Evolutionary conservation across 2,888 invertebrate genomes (phyloP).

Genomic region (Calameuta pallipes): DNA sequence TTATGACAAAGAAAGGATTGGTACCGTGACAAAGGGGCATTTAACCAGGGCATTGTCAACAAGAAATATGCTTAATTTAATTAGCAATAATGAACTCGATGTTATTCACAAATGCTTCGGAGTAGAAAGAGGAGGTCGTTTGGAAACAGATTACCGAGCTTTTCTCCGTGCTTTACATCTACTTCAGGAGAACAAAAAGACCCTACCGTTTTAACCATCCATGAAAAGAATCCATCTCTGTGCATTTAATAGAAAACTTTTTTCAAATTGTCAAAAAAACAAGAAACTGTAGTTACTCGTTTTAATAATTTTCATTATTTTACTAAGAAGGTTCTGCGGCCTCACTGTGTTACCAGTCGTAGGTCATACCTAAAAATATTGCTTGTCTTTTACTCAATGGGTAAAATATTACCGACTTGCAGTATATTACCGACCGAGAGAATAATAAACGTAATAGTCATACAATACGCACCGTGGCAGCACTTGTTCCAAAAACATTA

Average conservation of each 20-base stretch:
- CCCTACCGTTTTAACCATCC: conserved; percentile 31
- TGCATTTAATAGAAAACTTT: background rate
- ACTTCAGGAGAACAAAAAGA: conserved; percentile 65
- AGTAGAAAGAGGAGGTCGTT: conserved; percentile 71
- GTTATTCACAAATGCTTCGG: conserved; percentile 81
- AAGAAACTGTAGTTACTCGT: conserved; percentile 1
- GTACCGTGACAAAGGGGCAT: conserved; percentile 74
- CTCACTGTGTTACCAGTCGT: conserved; percentile 8
- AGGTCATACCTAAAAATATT: conserved; percentile 13
- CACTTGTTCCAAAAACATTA: background rate
- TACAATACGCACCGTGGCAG: background rate
- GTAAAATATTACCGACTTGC: background rate
- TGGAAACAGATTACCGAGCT: conserved; percentile 78
- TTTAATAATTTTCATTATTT: background rate
- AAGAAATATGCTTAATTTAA: conserved; percentile 73
- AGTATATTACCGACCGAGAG: background rate
- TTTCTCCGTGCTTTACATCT: conserved; percentile 77
- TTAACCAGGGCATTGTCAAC: conserved; percentile 76
- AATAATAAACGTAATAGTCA: background rate
- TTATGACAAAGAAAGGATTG: conserved; percentile 76
- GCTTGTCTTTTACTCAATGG: background rate
- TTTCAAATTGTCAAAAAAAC: conserved; percentile 11
- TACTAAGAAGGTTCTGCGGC: background rate
- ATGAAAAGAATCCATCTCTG: background rate
- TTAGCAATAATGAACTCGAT: conserved; percentile 77